phyloP scores from a whole-genome alignment of 2,113 vertebrate species.

The Sphaerodactylus townsendi region DNA sequence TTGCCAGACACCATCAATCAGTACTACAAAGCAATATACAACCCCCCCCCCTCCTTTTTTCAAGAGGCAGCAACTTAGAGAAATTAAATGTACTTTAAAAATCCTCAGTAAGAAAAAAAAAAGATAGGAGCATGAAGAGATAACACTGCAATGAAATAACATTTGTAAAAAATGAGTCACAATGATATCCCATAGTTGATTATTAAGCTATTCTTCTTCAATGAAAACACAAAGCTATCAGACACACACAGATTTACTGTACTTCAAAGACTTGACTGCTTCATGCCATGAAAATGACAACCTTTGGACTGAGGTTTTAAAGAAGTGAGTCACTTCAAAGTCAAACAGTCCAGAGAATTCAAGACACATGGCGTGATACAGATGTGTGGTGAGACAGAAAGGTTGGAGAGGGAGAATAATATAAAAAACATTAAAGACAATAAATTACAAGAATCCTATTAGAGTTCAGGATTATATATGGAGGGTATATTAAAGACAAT shows the following conservation, averaged over 20 bases:
- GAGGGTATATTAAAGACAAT: constrained; percentile 6
- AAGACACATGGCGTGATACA: neutral
- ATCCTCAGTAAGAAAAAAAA: rapidly evolving
- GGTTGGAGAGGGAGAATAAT: neutral
- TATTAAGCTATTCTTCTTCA: constrained; percentile 16
- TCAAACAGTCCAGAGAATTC: constrained; percentile 27
- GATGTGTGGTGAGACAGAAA: neutral
- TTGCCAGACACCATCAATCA: neutral
- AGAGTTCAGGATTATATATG: neutral
- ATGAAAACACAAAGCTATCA: neutral
- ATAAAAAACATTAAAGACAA: constrained; percentile 4
- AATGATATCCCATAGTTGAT: neutral
- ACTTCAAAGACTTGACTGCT: constrained; percentile 12
- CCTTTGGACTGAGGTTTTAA: constrained; percentile 16
- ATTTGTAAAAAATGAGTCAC: neutral
- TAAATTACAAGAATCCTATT: constrained; percentile 17
- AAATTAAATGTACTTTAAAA: constrained; percentile 8
- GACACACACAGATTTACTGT: constrained; percentile 23
- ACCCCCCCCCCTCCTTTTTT: neutral
- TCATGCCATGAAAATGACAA: constrained; percentile 29
- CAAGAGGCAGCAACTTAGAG: neutral
- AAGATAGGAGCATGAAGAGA: neutral
- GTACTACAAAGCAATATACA: neutral
- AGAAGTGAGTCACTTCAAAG: constrained; percentile 29
- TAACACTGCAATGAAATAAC: neutral